Base-by-base conservation (phyloP, 2,113 vertebrate species). In the Megalops atlanticus region DNA sequence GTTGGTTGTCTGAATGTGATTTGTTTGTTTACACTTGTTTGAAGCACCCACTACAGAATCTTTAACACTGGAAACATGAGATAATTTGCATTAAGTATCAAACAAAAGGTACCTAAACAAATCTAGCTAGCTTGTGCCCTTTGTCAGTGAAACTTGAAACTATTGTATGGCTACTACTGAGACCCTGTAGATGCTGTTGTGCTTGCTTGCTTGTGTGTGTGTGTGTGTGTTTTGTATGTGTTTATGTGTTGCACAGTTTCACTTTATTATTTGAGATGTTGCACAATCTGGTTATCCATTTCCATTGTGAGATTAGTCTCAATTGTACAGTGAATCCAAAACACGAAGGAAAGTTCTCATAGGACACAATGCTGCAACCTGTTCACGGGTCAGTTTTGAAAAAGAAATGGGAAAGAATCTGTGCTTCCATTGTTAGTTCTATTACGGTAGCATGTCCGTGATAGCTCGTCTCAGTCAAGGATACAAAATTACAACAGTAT, bases 181-280 rank as follows among this genome's bases (percentile, higher is more conserved):
- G 40, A 41, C 12, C 31, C 4, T 68, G 39, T 43, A 35, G 15
- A 35, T 33, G 2, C 47, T 6, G 27, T 21, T 74, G 21, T 45
- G 39, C n/a, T 27, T 84, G 78, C 31, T 82, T 85, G 71, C 47
- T 15, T 33, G 16, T n/a, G 33, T 64, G 76, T 40, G 7, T 54
- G 49, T 18, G 49, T 18, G 16, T 18, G 49, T 18, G 49, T 7
- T 45, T 6, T 45, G 7, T 45, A 14, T 2, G 24, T 41, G 38
- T 6, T 54, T 33, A 12, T 31, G 31, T 85, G 83, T 88, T 88
- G 85, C 87, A 90, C 86, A 39, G 45, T 49, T 83, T 81, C 7
- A 80, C 78, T 86, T 58, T 77, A 58, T 70, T 82, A 81, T 83
- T 36, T 43, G 39, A 78, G 8, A 80, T 83, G 69, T 86, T 86